These are phyloP conservation scores for Microcebus griseorufus DNA, from an alignment of 2,113 vertebrate species.

Conservation along the genomic window DNA sequence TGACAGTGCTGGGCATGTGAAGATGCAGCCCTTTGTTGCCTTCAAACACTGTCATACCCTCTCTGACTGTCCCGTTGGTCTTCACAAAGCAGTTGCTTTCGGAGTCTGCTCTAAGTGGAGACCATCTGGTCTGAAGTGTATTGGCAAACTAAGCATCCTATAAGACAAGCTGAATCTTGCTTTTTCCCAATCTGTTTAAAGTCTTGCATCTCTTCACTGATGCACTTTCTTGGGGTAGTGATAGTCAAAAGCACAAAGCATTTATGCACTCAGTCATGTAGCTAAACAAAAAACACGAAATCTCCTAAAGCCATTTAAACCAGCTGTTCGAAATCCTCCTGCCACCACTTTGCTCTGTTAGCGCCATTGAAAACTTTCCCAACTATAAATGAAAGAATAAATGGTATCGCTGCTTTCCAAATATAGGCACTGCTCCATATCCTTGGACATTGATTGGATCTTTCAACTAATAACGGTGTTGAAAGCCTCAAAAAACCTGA, in stretches of 20 bases:
- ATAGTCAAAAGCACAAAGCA: slow-evolving; percentile 90
- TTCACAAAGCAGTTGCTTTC: slow-evolving; percentile 83
- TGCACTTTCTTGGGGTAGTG: slow-evolving; percentile 84
- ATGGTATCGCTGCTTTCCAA: slow-evolving; percentile 94
- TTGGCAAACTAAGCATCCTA: slow-evolving; percentile 81
- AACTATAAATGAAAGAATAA: slow-evolving; percentile 87
- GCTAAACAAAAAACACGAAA: slow-evolving; percentile 85
- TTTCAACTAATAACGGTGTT: slow-evolving; percentile 92
- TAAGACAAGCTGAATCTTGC: slow-evolving; percentile 87
- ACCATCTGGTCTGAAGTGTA: slow-evolving; percentile 55
- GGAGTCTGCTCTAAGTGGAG: slow-evolving; percentile 75
- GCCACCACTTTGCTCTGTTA: slow-evolving; percentile 88
- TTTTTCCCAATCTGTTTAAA: slow-evolving; percentile 85
- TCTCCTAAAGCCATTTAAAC: slow-evolving; percentile 85
- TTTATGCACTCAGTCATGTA: slow-evolving; percentile 87
- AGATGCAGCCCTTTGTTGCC: slow-evolving; percentile 86
- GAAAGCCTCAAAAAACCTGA: slow-evolving; percentile 93
- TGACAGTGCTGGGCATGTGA: slow-evolving; percentile 83
- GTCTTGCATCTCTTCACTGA: slow-evolving; percentile 85
- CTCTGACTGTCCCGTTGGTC: slow-evolving; percentile 86
- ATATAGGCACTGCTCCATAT: slow-evolving; percentile 91
- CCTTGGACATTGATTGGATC: slow-evolving; percentile 89
- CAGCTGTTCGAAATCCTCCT: slow-evolving; percentile 84
- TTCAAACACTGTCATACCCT: slow-evolving; percentile 85
- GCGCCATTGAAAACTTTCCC: slow-evolving; percentile 87